A percentile compares a stretch with the other conserved stretches of the same genome.
Evolutionary conservation across 2,113 vertebrate genomes (phyloP).

Genomic region (Atherinomorus stipes): DNA sequence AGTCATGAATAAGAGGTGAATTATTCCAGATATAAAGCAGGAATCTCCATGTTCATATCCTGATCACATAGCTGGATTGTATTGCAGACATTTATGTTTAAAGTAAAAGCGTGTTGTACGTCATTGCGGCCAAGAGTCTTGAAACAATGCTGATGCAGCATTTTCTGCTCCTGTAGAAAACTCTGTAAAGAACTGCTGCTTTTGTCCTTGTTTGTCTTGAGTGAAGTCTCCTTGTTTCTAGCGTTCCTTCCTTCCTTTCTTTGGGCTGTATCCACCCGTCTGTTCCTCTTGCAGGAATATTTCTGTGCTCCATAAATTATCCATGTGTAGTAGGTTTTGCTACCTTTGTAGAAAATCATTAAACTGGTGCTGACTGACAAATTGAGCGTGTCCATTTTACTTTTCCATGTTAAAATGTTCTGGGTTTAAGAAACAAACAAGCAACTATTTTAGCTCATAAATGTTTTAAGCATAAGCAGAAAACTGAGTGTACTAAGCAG

Average conservation of each 20-base stretch:
- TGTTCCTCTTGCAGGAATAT: slow-evolving; percentile 11
- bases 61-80: slow-evolving; percentile 28
- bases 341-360: slow-evolving; percentile 76
- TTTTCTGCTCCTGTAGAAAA: slow-evolving; percentile 29
- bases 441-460: neutral
- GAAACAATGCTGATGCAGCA: neutral
- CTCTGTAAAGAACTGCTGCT: slow-evolving; percentile 13
- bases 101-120: slow-evolving; percentile 2
- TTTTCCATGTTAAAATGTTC: neutral
- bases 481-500: neutral
- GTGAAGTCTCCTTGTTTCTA: slow-evolving; percentile 16
- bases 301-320: slow-evolving; percentile 5
- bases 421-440: neutral
- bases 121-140: neutral
- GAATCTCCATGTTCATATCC: neutral
- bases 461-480: neutral
- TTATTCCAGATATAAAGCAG: slow-evolving; percentile 38
- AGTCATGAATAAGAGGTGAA: slow-evolving; percentile 31
- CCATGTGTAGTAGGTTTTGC: slow-evolving; percentile 58
- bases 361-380: slow-evolving; percentile 67
- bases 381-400: slow-evolving; percentile 3
- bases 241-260: neutral
- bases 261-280: neutral
- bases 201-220: slow-evolving; percentile 46
- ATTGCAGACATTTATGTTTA: slow-evolving; percentile 11